Evolutionary conservation across 2,888 invertebrate species (phyloP).

Genomic region (Drosophila nr. fundita): DNA sequence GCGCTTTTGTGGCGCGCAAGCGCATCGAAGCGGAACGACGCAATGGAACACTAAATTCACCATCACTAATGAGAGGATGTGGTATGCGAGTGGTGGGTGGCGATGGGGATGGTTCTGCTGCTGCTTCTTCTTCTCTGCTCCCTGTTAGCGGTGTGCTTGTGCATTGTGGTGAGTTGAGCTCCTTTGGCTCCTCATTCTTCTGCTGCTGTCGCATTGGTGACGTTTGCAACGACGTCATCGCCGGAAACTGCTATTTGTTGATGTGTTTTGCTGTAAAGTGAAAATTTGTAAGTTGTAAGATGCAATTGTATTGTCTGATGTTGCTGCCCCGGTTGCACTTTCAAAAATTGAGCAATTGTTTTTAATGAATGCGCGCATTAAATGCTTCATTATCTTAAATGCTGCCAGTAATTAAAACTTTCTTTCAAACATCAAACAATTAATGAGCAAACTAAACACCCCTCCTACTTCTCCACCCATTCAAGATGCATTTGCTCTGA

Average conservation of each 20-base stretch:
- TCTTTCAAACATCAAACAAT: conserved; percentile 60
- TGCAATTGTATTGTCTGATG: conserved; percentile 24
- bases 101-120: conserved; percentile 27
- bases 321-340: conserved; percentile 54
- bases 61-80: conserved; percentile 45
- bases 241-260: conserved; percentile 19
- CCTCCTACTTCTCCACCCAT: too few species aligned
- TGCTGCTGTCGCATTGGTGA: conserved; percentile 44
- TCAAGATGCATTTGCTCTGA: conserved; percentile 18
- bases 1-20: conserved; percentile 87
- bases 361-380: conserved; percentile 71
- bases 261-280: conserved; percentile 34
- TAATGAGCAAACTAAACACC: conserved; percentile 50
- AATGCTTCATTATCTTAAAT: conserved; percentile 76
- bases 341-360: conserved; percentile 65
- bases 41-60: conserved; percentile 83
- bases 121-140: neutral
- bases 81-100: conserved; percentile 70
- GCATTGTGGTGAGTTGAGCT: conserved; percentile 14
- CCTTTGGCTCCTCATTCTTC: conserved; percentile 7
- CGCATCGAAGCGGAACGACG: conserved; percentile 89
- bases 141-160: conserved; percentile 11
- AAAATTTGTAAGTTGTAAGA: conserved; percentile 47
- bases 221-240: conserved; percentile 55
- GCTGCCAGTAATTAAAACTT: conserved; percentile 71